Conservation (phyloP, 2,797 vertebrate genomes). For the Threskiornis aethiopicus region DNA sequence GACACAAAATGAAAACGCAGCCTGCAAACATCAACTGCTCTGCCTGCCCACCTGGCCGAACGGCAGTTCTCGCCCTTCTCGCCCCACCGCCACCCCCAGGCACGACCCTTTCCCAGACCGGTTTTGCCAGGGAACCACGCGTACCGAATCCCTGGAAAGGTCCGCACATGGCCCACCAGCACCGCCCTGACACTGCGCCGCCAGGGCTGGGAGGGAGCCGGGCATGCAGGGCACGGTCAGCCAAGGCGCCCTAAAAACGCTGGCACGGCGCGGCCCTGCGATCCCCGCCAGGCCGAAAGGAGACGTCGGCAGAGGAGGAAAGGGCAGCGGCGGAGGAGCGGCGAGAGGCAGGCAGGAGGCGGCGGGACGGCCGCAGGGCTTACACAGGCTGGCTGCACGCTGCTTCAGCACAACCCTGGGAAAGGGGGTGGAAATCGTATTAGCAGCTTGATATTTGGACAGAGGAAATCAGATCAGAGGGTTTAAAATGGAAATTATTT, state of each 20-base stretch:
- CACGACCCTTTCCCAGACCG: accelerated
- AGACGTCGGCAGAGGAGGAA: too few species aligned
- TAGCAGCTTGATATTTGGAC: not conserved
- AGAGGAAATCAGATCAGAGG: not conserved
- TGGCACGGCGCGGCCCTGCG: accelerated
- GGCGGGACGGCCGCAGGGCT: not conserved
- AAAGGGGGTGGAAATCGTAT: not conserved
- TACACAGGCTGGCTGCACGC: accelerated
- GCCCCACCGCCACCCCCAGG: accelerated
- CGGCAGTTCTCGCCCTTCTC: accelerated
- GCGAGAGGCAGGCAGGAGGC: not conserved
- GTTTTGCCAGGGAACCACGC: accelerated
- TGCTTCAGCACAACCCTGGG: not conserved
- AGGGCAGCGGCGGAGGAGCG: accelerated
- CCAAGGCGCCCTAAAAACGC: not conserved
- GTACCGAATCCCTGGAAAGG: accelerated
- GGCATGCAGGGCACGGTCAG: accelerated
- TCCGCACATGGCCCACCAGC: accelerated
- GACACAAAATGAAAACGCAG: not conserved
- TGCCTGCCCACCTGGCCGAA: accelerated
- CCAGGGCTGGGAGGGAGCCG: accelerated
- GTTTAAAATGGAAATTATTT: constrained; percentile 11
- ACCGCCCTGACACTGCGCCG: accelerated
- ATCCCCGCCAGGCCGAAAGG: not conserved
- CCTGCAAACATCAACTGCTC: not conserved